Evolutionary conservation across 2,888 invertebrate genomes (phyloP).

Genomic region (Drosophila neotestacea): DNA sequence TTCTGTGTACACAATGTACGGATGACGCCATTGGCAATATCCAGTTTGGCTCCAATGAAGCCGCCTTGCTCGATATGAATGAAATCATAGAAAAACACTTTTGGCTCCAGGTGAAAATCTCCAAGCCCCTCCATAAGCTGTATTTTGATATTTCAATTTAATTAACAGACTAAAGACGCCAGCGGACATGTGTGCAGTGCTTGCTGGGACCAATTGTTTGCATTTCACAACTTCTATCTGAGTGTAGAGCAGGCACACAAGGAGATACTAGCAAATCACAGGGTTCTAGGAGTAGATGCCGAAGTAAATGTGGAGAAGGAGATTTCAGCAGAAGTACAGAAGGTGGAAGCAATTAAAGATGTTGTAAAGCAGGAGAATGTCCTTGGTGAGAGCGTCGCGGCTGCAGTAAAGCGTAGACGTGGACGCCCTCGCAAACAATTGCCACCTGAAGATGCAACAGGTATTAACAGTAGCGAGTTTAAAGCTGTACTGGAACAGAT

Average conservation of each 20-base stretch:
- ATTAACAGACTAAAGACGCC: constrained; percentile 39
- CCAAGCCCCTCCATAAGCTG: not conserved
- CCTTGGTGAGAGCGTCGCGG: constrained; percentile 54
- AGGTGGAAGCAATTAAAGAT: not conserved
- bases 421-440: constrained; percentile 58
- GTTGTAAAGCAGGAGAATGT: constrained; percentile 43
- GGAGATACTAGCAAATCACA: constrained; percentile 16
- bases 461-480: constrained; percentile 48
- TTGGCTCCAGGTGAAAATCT: constrained; percentile 66
- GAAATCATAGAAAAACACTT: constrained; percentile 73
- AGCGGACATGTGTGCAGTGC: constrained; percentile 54
- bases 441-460: constrained; percentile 17
- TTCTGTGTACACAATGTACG: constrained; percentile 64
- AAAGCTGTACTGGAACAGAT: constrained; percentile 65
- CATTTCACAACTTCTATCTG: constrained; percentile 79
- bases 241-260: constrained; percentile 69
- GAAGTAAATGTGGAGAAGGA: not conserved
- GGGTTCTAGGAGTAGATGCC: not conserved
- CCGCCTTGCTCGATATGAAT: constrained; percentile 54
- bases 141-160: not conserved
- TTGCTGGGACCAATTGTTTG: constrained; percentile 74
- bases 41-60: constrained; percentile 63
- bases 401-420: constrained; percentile 69
- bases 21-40: constrained; percentile 60
- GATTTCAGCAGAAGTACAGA: not conserved